phyloP scores from a whole-genome alignment of 2,113 vertebrate genomes.

The Peromyscus leucopus region DNA sequence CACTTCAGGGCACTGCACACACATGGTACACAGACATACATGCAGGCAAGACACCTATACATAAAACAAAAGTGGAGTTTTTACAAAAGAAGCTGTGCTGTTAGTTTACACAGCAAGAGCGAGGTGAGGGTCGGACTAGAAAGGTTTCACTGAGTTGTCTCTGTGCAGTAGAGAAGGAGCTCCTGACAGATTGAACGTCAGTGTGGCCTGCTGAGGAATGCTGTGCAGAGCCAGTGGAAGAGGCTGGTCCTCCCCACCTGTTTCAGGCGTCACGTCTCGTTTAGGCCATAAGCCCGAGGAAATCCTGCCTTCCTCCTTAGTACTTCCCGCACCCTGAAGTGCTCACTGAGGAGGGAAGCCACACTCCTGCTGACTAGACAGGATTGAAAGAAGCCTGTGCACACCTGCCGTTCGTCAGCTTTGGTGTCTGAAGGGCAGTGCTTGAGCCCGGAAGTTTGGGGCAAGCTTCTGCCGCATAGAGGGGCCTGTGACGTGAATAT shows the following conservation, averaged over 20 bases:
- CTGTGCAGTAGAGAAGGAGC: neutral
- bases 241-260: neutral
- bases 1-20: neutral
- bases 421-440: neutral
- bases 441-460: neutral
- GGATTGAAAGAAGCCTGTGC: neutral
- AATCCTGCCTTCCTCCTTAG: neutral
- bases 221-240: neutral
- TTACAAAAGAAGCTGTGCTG: neutral
- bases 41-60: neutral
- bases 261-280: neutral
- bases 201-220: neutral
- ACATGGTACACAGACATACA: neutral
- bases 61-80: neutral
- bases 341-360: neutral
- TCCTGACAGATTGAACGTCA: neutral
- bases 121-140: neutral
- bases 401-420: neutral
- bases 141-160: neutral
- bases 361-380: neutral
- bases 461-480: neutral
- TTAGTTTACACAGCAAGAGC: constrained; percentile 22
- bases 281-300: neutral
- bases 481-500: neutral
- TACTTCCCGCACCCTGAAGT: neutral